Evolutionary conservation across 2,888 invertebrate species (phyloP).

Genomic region (Nyleta sp.): DNA sequence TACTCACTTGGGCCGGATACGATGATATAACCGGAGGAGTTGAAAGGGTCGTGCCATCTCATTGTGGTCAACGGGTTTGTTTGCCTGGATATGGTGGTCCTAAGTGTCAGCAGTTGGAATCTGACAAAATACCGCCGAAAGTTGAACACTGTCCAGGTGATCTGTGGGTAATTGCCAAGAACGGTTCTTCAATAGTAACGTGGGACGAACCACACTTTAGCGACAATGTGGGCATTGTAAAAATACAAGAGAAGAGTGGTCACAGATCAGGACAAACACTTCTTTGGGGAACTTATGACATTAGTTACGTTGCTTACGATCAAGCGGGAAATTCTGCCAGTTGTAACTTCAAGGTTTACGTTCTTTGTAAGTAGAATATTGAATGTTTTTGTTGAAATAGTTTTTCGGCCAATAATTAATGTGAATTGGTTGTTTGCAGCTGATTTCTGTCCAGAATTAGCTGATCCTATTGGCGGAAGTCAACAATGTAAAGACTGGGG

Average conservation of each 20-base stretch:
- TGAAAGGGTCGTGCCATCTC: conserved; percentile 94
- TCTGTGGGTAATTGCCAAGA: conserved; percentile 96
- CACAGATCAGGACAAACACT: conserved; percentile 94
- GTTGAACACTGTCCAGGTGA: conserved; percentile 97
- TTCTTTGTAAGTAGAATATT: conserved; percentile 87
- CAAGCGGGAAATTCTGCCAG: conserved; percentile 95
- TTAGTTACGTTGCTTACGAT: conserved; percentile 97
- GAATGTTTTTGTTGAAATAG: not conserved
- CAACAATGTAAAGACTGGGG: conserved; percentile 98
- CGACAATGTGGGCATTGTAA: conserved; percentile 93
- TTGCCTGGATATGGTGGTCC: conserved; percentile 93
- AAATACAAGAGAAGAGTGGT: conserved; percentile 92
- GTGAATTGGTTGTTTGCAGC: conserved; percentile 83
- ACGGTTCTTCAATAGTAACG: conserved; percentile 93
- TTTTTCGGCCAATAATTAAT: not conserved
- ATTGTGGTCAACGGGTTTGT: conserved; percentile 95
- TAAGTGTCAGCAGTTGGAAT: conserved; percentile 92
- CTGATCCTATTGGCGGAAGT: conserved; percentile 95
- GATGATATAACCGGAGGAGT: conserved; percentile 95
- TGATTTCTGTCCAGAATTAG: conserved; percentile 94
- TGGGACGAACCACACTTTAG: conserved; percentile 97
- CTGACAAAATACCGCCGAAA: conserved; percentile 92
- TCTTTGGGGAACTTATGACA: conserved; percentile 95
- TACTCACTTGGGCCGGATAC: conserved; percentile 97
- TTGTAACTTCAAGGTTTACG: conserved; percentile 95